Base-by-base conservation (phyloP, 1,140 invertebrate species). In the Leptoteleia sp. region DNA sequence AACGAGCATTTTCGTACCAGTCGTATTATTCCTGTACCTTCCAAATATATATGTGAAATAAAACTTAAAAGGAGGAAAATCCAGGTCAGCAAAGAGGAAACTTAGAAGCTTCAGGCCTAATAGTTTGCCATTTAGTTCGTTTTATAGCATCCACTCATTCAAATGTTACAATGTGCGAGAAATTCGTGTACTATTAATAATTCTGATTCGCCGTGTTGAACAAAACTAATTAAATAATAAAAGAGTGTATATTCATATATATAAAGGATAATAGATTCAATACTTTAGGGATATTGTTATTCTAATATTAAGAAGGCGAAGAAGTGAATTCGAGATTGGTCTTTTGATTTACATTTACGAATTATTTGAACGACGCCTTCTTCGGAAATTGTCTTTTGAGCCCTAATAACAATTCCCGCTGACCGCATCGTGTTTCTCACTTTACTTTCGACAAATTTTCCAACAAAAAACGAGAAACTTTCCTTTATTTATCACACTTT, bases 341-440 rank as follows among this genome's bases (percentile, higher is more conserved):
- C 0, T 62, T 33, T 45, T 25, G 12, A 6, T 72, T 42, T 6
- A n/a, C 19, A 7, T 48, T 62, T 48, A 16, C 1, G 9, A 48
- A 62, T 68, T 16, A 12, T 47, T 80, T 17, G 29, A 27, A 64
- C 57, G 71, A 79, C 72, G 59, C 78, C 57, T 67, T 84, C 82
- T 76, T 43, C 4, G 78, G 65, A 81, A 81, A 80, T 79, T 45
- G 57, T 79, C 83, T 83, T 57, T 19, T 81, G 83, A 88, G 87
- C 87, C 85, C 82, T 71, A 79, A 72, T 82, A 84, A 81, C 84
- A 82, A 81, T 82, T 81, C 71, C 75, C 67, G 37, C 62, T 71
- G 79, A 82, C 65, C 75, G 81, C 78, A 76, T 76, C 77, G 76
- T 67, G 15, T 35, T 68, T 45, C 11, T 54, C 12, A 42, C 9